Evolutionary conservation across 2,888 invertebrate genomes (phyloP), one percentile per base, ranked within the genome.

Genomic region (Clitarchus hookeri): DNA sequence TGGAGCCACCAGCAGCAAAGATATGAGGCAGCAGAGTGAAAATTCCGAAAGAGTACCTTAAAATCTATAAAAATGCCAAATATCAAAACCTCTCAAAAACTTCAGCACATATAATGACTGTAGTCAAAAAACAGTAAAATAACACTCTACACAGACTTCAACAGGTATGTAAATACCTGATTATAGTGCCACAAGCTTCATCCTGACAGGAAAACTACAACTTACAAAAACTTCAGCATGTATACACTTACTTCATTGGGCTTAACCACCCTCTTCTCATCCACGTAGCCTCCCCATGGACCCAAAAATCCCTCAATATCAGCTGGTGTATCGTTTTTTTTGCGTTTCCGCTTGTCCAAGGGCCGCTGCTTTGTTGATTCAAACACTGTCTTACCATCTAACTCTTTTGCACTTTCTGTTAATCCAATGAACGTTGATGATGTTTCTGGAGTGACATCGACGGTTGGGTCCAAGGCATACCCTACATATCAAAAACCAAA

Each of bases 241-340:
- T 3, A 83, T 25, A 25, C 79, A 87, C 88, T 89, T 90, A 93
- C 94, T 86, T 98, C 98, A 86, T 96, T 95, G 0, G 99, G 99
- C 91, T 96, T 97, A 90, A 97, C 95, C 0, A 98, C 93, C 86
- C 96, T 95, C 90, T 95, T 94, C 92, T 99, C 99, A 90, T 98
- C 98, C 13, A 95, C 94, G 92, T 94, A 99, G 85, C 97, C 97
- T 86, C 98, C 99, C 99, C 99, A 99, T 0, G 99, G 99, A 0
- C 99, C 99, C 0, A 98, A 93, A 91, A 98, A 99, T 0, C 99
- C 99, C 80, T 96, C 97, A 36, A 99, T 94, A 92, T 99, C 99
- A 26, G 95, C 93, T 0, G 99, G 96, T 90, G 98, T 95, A 90
- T 96, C 95, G 92, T 99, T 99, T 91, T 95, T 96, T 86, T 95